Evolutionary conservation across 1,140 invertebrate genomes (phyloP), one percentile per base, ranked within the genome.

Genomic region (Pseudomyrmex gracilis): DNA sequence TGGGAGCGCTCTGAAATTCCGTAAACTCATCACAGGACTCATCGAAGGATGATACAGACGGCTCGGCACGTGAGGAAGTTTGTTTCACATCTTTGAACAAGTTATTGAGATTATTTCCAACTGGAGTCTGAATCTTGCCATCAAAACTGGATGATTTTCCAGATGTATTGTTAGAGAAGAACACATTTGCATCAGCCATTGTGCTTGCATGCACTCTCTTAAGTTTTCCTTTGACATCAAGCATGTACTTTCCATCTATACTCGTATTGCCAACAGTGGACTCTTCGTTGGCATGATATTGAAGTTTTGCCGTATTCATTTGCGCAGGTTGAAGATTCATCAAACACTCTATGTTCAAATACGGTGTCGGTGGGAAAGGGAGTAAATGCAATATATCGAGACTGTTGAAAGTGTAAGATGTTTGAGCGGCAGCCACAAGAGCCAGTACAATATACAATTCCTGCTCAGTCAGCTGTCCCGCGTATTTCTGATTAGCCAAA

Each of bases 391-490:
- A 90, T 74, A 95, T 93, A 61, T 95, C 94, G 12, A 95, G 73
- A 70, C 93, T 94, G 57, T 94, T 94, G 71, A 95, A 94, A 4
- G 93, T 92, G 77, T 95, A 95, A 4, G 95, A 95, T 73, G 94
- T 95, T 93, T 97, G 96, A 34, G 95, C 95, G 0, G 96, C 91
- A 15, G 95, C 95, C 34, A 96, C 95, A 5, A 97, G 90, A 17
- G 96, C 96, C 60, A 97, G 91, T 34, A 96, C 93, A 3, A 96
- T 91, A 85, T 95, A 96, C 3, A 96, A 91, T 88, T 97, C 96
- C 85, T 95, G 93, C 80, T 95, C 95, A 0, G 94, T 95, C n/a
- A 97, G 92, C 60, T 95, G 94, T 7, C 96, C 96, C 17, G 96
- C 95, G 43, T 95, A 95, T 43, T 94, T 95, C 82, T 95, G 93